Evolutionary conservation across 2,888 invertebrate species (phyloP).

Genomic region (Mactromeris polynyma): DNA sequence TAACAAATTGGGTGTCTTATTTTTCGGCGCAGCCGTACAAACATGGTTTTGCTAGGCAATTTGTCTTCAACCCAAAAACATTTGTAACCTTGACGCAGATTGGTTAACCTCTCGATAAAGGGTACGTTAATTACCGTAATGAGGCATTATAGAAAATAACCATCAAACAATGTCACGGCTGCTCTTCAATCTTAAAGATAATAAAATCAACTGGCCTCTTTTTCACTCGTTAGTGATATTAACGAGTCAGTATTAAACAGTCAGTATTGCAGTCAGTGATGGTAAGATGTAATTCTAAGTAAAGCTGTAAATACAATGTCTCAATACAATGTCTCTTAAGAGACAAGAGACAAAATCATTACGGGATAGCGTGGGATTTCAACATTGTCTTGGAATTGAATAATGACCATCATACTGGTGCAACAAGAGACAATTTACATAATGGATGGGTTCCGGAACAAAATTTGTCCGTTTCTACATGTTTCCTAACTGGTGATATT

Average conservation of each 20-base stretch:
- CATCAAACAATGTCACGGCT: not conserved
- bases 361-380: not conserved
- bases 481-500: not conserved
- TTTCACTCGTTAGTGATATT: not conserved
- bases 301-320: not conserved
- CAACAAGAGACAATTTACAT: not conserved
- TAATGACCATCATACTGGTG: not conserved
- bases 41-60: no score
- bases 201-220: not conserved
- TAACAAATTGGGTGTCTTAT: no score
- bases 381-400: not conserved
- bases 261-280: not conserved
- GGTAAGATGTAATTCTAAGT: not conserved
- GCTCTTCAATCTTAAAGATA: not conserved
- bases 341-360: not conserved
- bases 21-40: no score
- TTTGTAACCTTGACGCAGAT: no score
- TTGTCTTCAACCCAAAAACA: no score
- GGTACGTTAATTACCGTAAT: no score
- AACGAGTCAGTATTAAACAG: not conserved
- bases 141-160: not conserved
- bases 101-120: no score
- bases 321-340: not conserved
- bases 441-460: not conserved
- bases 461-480: not conserved